Base-by-base conservation (phyloP, 1,140 invertebrate genomes). In the Ips nitidus region DNA sequence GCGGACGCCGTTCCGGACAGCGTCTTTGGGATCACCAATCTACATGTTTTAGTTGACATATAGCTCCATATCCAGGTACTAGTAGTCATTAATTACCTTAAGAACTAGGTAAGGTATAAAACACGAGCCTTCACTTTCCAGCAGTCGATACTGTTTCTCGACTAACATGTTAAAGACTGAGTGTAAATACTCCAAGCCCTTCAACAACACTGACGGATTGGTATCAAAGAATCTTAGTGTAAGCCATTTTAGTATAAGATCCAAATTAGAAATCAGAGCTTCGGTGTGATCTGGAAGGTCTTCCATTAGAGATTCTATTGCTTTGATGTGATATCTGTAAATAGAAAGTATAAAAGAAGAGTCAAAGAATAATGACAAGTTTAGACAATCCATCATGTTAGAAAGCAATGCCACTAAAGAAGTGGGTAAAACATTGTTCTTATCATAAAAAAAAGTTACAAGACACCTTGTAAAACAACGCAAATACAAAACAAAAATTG, bases 1-100 rank as follows among this genome's bases (percentile, higher is more conserved):
- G 69, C 93, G 88, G 1, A 98, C 95, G 39, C 91, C 91, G 77
- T 93, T 92, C 38, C 96, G 83, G 1, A 97, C 93, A 42, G 93
- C 88, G 81, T 99, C 97, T 83, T 99, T 99, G 0, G 95, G 91
- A 83, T 99, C 97, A 52, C 97, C 97, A 71, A 95, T 90, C 93
- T 94, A 71, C 50, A 74, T 22, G 22, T 22, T 22, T 22, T 22
- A 22, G 22, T 22, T 22, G 73, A 61, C 22, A 22, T 22, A 22
- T 22, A 22, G 22, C 22, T 22, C 22, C 22, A 22, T 22, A 52
- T 22, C 22, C 22, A 22, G 22, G 22, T 22, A 22, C 22, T 22
- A 22, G 22, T 22, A 22, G 22, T 22, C 22, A 22, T 0, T 22
- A 22, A 22, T 62, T 66, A 78, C 76, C 73, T 79, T 79, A 38